Base-by-base conservation (phyloP, 1,140 invertebrate species). In the Cydia amplana region DNA sequence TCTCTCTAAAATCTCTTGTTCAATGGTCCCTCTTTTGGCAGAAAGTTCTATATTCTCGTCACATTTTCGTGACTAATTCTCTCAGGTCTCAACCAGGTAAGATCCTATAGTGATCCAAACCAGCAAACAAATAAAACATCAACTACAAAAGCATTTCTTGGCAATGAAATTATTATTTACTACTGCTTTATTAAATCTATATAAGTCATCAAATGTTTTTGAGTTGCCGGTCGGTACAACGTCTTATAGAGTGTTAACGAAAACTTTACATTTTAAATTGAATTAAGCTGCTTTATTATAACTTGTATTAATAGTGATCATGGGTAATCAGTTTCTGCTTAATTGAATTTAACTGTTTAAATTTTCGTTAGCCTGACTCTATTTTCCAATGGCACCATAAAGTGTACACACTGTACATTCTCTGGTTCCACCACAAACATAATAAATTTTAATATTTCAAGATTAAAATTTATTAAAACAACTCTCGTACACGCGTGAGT, bases 71-170 rank as follows among this genome's bases (percentile, higher is more conserved):
- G 65, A 18, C 18, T 70, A 43, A 70, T 36, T 60, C 55, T 60
- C 55, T 60, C 55, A 60, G 65, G n/a, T 70, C 65, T 20, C 32
- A 70, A 70, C 25, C 65, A 70, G 65, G 65, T 70, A 70, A 70
- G 65, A 70, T 60, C 55, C 55, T 60, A n/a, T n/a, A 60, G 55
- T 60, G 55, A 60, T 60, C 55, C 55, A 23, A 60, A 60, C 20
- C 55, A 60, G 20, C 20, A 60, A 51, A 9, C 51, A 60, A 60
- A 9, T 1, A 18, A 18, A 60, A 60, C 1, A 60, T 23, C 55
- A 60, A 60, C 55, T 60, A 10, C 20, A 60, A 60, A 51, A 23
- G 20, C 20, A 60, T 23, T 60, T 60, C 9, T 23, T 20, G 55
- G 9, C 20, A 60, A 60, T 55, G 14, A 55, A n/a, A 55, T 20